These are phyloP conservation scores for Liodrosophila aerea DNA, from an alignment of 2,888 invertebrate species.

Conservation along the genomic window DNA sequence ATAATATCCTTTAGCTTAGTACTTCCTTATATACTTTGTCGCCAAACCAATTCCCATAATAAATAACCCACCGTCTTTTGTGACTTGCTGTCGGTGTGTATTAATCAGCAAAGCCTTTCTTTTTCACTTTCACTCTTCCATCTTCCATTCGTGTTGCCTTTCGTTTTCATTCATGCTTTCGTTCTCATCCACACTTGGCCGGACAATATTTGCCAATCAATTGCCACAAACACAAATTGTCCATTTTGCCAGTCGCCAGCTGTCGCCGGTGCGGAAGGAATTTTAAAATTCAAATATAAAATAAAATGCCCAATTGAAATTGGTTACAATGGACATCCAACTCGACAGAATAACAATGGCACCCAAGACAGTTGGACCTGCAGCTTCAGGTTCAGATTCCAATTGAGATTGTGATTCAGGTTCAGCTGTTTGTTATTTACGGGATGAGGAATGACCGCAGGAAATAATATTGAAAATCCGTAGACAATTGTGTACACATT, in stretches of 20 bases:
- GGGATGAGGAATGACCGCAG: slow-evolving; percentile 52
- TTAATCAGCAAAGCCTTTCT: slow-evolving; percentile 75
- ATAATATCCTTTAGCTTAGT: too few species aligned
- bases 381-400: slow-evolving; percentile 33
- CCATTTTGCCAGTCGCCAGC: slow-evolving; percentile 80
- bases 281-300: slow-evolving; percentile 81
- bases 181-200: slow-evolving; percentile 39
- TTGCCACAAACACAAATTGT: slow-evolving; percentile 82
- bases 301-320: slow-evolving; percentile 81
- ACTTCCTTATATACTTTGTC: too few species aligned
- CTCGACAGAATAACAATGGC: slow-evolving; percentile 46
- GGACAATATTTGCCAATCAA: slow-evolving; percentile 81
- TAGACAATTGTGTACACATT: slow-evolving; percentile 72
- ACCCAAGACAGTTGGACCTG: slow-evolving; percentile 52
- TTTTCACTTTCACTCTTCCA: too few species aligned
- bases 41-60: not conserved
- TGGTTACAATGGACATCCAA: slow-evolving; percentile 72
- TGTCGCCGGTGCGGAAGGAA: slow-evolving; percentile 77
- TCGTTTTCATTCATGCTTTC: not conserved
- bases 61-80: slow-evolving; percentile 13
- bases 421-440: slow-evolving; percentile 21
- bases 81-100: slow-evolving; percentile 64
- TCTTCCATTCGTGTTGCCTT: not conserved
- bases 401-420: slow-evolving; percentile 39
- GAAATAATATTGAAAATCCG: slow-evolving; percentile 76